phyloP scores from a whole-genome alignment of 2,888 invertebrate species.

The Chesias legatella region DNA sequence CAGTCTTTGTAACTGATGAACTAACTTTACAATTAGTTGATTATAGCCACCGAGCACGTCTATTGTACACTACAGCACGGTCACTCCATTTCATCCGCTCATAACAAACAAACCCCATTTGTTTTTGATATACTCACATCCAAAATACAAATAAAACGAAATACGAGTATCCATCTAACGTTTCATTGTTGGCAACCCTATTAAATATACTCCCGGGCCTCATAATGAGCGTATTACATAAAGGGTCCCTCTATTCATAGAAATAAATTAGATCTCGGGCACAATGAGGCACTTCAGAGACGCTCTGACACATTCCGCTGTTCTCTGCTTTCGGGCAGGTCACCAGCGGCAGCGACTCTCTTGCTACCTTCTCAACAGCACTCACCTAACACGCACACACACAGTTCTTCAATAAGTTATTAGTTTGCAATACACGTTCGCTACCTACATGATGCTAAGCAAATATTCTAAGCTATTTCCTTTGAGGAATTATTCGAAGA shows the following conservation, averaged over 20 bases:
- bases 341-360: background rate
- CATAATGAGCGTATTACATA: conserved; percentile 59
- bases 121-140: conserved; percentile 19
- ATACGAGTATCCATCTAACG: conserved; percentile 27
- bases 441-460: too few relatives aligned
- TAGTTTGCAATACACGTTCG: too few relatives aligned
- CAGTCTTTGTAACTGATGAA: too few relatives aligned
- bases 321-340: background rate
- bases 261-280: conserved; percentile 56
- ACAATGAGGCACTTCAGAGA: conserved; percentile 36
- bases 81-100: conserved; percentile 13
- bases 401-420: too few relatives aligned
- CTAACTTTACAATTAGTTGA: too few relatives aligned
- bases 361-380: too few relatives aligned
- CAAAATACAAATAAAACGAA: conserved; percentile 23
- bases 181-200: conserved; percentile 41
- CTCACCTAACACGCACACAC: too few relatives aligned
- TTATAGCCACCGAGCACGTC: too few relatives aligned
- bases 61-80: conserved; percentile 2
- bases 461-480: too few relatives aligned
- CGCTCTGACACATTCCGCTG: background rate
- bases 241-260: conserved; percentile 58
- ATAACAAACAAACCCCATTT: conserved; percentile 19
- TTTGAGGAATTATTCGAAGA: too few relatives aligned
- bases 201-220: conserved; percentile 37